phyloP scores from a whole-genome alignment of 2,113 vertebrate genomes.

The Psophia crepitans region DNA sequence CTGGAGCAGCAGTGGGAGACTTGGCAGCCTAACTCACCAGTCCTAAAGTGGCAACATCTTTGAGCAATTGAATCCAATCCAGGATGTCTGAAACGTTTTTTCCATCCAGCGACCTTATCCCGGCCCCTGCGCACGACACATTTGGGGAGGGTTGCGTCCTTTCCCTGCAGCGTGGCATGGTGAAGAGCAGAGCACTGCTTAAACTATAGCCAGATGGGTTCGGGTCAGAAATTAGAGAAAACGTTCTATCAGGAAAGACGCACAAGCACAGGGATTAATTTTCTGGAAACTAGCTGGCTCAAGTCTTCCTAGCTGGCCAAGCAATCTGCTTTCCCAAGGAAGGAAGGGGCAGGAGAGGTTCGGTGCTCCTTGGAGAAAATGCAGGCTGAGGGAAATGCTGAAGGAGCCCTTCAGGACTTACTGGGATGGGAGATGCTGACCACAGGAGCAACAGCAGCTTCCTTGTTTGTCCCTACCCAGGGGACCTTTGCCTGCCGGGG shows the following conservation, averaged over 20 bases:
- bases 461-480: not conserved
- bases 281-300: not conserved
- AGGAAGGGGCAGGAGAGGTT: not conserved
- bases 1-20: not conserved
- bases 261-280: not conserved
- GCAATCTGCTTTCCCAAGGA: not conserved
- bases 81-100: not conserved
- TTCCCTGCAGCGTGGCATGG: not conserved
- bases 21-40: not conserved
- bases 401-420: not conserved
- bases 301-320: not conserved
- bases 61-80: not conserved
- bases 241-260: not conserved
- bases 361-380: not conserved
- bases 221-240: not conserved
- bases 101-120: not conserved
- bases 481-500: not conserved
- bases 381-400: not conserved
- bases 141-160: not conserved
- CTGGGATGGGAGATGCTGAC: not conserved
- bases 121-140: rapidly evolving
- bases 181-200: not conserved
- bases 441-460: not conserved
- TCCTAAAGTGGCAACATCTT: not conserved
- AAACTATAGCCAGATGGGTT: not conserved